Evolutionary conservation across 1,140 invertebrate genomes (phyloP).

Genomic region (Portunus trituberculatus): DNA sequence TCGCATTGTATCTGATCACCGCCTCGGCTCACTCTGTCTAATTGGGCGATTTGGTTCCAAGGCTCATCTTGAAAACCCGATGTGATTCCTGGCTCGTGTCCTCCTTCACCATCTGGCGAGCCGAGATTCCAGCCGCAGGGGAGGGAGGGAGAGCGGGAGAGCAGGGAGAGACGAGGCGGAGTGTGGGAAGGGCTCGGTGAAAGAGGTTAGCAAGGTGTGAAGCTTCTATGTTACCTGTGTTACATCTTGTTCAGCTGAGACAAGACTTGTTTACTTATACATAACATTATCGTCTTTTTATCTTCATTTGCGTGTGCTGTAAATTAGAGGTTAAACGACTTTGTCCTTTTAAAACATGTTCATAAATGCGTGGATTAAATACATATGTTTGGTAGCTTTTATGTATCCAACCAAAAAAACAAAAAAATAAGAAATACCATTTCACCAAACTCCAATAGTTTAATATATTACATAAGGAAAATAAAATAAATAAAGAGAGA

Average conservation of each 20-base stretch:
- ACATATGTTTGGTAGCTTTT: too few species aligned
- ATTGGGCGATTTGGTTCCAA: not conserved
- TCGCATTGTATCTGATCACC: not conserved
- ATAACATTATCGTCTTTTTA: not conserved
- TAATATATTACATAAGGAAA: too few species aligned
- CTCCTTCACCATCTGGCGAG: constrained; percentile 2
- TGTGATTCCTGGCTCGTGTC: not conserved
- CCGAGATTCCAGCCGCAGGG: not conserved
- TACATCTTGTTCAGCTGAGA: not conserved
- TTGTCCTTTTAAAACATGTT: too few species aligned
- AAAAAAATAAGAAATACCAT: too few species aligned
- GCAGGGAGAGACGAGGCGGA: not conserved
- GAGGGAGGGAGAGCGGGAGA: not conserved
- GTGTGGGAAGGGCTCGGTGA: not conserved
- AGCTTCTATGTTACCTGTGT: not conserved
- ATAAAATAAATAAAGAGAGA: too few species aligned
- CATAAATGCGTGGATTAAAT: too few species aligned
- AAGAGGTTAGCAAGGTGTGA: not conserved
- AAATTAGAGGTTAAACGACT: too few species aligned
- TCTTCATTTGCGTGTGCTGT: too few species aligned
- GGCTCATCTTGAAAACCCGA: not conserved
- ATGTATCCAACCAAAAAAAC: too few species aligned
- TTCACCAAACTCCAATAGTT: too few species aligned
- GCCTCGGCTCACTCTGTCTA: not conserved
- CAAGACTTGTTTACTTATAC: not conserved